Base-by-base conservation (phyloP, 2,888 invertebrate species). In the Acrocyrtus sp. region DNA sequence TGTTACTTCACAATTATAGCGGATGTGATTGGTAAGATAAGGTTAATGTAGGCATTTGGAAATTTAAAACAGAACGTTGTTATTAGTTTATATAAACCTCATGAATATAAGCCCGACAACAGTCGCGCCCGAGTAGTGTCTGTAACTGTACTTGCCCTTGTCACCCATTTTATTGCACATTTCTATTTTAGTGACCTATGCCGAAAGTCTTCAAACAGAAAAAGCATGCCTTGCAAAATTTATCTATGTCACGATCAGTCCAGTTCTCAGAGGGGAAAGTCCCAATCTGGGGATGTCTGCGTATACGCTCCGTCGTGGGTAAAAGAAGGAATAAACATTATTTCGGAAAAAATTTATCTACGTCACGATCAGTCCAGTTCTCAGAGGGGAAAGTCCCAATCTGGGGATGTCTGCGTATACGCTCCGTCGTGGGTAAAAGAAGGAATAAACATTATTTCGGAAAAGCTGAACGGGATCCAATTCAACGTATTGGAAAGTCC, bases 271-370 rank as follows among this genome's bases (percentile, higher is more conserved):
- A 39, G 22, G 26, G 5, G 17, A 48, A 12, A 22, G 8, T 70
- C 54, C n/a, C 34, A 56, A 6, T 21, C 41, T 0, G 57, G 61
- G 3, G 43, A 45, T 17, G 60, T 74, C 1, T 34, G 19, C 17
- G 60, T 77, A 3, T 77, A 53, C 27, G 77, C 72, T 15, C 67
- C 70, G 8, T 8, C 48, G 6, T 77, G 77, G 77, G 65, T 77
- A 22, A 39, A 51, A 2, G 61, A 74, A 68, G 77, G 53, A 10
- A 29, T 77, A 10, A 29, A 47, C 12, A 45, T 51, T n/a, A n/a
- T 10, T 26, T 77, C 3, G 66, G 51, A 19, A 58, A 56, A 10
- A 12, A 53, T 3, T 19, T 77, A n/a, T n/a, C n/a, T n/a, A n/a
- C n/a, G n/a, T n/a, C n/a, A n/a, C n/a, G 45, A 45, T 45, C 45